A percentile compares a stretch with the other conserved stretches of the same genome.
phyloP scores from a whole-genome alignment of 2,888 invertebrate species.

The Nudaria mundana region DNA sequence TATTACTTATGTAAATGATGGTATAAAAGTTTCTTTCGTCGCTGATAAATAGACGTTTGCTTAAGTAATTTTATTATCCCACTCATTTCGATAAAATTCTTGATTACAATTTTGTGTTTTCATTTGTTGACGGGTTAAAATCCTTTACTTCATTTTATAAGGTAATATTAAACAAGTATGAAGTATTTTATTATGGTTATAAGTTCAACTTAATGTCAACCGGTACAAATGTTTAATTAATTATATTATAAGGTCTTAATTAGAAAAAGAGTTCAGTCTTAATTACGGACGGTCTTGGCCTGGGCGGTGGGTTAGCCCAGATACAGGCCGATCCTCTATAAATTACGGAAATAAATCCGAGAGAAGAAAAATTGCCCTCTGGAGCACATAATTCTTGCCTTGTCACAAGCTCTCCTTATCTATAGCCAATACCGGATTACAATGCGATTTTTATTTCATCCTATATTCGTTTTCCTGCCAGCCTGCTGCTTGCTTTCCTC shows the following conservation, averaged over 20 bases:
- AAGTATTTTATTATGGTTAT: not conserved
- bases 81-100: constrained; percentile 10
- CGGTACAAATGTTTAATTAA: not conserved
- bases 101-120: constrained; percentile 12
- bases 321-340: constrained; percentile 80
- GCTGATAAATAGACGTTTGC: constrained; percentile 30
- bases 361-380: constrained; percentile 81
- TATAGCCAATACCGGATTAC: constrained; percentile 81
- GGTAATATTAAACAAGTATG: not conserved
- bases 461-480: constrained; percentile 58
- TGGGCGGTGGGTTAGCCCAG: constrained; percentile 72
- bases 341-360: constrained; percentile 81
- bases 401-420: constrained; percentile 81
- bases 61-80: constrained; percentile 29
- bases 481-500: constrained; percentile 36
- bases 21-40: constrained; percentile 33
- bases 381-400: constrained; percentile 82
- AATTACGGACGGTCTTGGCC: constrained; percentile 65
- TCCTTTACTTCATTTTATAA: not conserved
- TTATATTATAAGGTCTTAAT: constrained; percentile 47
- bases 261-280: constrained; percentile 62
- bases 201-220: not conserved
- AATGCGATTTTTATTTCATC: constrained; percentile 80
- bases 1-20: constrained; percentile 38
- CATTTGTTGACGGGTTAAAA: no score